Percentiles rank a stretch among this genome's conserved stretches.
These are phyloP conservation scores for Rhea americana DNA, from an alignment of 2,113 vertebrate genomes.

Conservation along the genomic window DNA sequence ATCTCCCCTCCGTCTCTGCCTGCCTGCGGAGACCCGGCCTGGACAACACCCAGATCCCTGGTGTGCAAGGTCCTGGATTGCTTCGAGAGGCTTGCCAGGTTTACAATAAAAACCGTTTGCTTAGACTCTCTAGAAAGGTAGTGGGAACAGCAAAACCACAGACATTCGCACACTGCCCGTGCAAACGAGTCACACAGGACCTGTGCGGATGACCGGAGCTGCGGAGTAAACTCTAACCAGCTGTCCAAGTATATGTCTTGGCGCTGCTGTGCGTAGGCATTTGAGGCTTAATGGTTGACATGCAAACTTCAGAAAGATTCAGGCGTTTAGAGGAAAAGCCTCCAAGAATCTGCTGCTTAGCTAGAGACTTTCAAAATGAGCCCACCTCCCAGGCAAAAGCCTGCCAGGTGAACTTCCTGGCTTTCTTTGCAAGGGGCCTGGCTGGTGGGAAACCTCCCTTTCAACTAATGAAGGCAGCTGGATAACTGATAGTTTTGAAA, in stretches of 20 bases:
- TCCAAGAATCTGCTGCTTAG: neutral
- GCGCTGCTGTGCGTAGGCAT: neutral
- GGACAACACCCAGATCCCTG: neutral
- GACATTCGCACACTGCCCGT: fast-evolving
- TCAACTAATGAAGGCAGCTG: neutral
- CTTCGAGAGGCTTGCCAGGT: neutral
- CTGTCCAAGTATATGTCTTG: neutral
- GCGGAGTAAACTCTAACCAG: neutral
- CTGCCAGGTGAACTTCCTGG: neutral
- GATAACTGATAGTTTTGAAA: neutral
- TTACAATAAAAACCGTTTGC: neutral
- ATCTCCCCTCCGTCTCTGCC: neutral
- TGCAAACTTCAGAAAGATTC: neutral
- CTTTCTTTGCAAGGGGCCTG: neutral
- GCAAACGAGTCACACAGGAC: neutral
- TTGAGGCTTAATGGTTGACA: neutral
- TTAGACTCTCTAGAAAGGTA: neutral
- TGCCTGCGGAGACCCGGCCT: neutral
- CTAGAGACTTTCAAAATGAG: neutral
- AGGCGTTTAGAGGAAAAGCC: neutral
- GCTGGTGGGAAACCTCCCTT: neutral
- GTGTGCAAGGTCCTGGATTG: neutral
- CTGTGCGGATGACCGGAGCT: fast-evolving
- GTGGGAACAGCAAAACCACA: neutral
- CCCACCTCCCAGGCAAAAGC: fast-evolving